Percentiles rank a stretch among this genome's conserved stretches.
These are phyloP conservation scores for Chrysomela aeneicollis DNA, from an alignment of 2,888 invertebrate species.

Conservation along the genomic window DNA sequence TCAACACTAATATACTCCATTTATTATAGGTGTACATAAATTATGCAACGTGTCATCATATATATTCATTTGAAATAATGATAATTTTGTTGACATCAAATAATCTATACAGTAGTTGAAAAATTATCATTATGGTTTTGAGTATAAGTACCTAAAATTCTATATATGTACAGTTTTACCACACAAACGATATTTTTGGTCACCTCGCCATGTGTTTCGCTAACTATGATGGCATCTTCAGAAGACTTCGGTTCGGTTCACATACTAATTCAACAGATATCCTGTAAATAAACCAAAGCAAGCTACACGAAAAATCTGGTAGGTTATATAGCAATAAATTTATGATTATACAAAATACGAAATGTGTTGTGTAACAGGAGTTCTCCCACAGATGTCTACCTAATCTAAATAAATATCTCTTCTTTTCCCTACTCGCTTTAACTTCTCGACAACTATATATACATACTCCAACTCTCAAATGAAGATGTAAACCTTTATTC, in stretches of 20 bases:
- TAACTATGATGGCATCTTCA: too few relatives aligned
- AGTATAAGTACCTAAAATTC: too few relatives aligned
- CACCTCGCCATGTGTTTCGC: too few relatives aligned
- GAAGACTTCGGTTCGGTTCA: too few relatives aligned
- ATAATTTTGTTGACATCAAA: background rate
- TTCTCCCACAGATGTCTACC: conserved; percentile 54
- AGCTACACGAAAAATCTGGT: conserved; percentile 37
- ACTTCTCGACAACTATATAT: conserved; percentile 54
- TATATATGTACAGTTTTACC: too few relatives aligned
- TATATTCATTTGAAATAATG: background rate
- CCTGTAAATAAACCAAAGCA: conserved; percentile 20
- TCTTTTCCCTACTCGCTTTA: conserved; percentile 52
- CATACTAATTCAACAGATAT: too few relatives aligned
- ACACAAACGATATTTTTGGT: too few relatives aligned
- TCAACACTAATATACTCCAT: background rate
- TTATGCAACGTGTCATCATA: background rate
- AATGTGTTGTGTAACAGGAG: conserved; percentile 46
- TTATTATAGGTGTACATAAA: background rate
- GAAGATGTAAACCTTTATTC: conserved; percentile 53
- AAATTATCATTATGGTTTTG: too few relatives aligned
- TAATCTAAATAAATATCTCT: conserved; percentile 57
- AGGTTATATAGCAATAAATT: conserved; percentile 47
- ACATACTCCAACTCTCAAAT: conserved; percentile 54
- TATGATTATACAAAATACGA: conserved; percentile 50
- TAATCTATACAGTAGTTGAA: background rate